Base-by-base conservation (phyloP, 92 coral and sea anemone species). In the Muricea muricata region DNA sequence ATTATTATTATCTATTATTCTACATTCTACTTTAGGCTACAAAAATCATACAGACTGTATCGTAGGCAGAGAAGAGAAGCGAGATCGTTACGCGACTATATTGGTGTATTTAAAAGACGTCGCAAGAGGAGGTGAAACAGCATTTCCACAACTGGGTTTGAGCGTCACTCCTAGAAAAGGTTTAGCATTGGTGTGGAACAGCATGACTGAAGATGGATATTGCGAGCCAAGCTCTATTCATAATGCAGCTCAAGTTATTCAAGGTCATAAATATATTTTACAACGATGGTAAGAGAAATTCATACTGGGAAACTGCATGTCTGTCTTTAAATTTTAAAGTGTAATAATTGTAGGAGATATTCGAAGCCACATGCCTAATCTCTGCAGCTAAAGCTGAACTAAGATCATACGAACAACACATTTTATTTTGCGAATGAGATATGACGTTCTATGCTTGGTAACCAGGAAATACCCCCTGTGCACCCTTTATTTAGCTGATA, bases 181-280 rank as follows among this genome's bases (percentile, higher is more conserved):
- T 10, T 93, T 94, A 29, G 99, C 99, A 0, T 89, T 96, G 21
- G 88, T 96, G 48, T 96, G 99, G 99, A 96, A 96, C 91, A 96
- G 94, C 65, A 96, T 96, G 99, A 91, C 84, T 35, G 56, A 68
- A 1, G 86, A 79, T 52, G 99, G 98, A 7, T 88, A 93, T 46
- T 96, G 99, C 52, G 99, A 96, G 52, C 93, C 97, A 10, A 72
- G 89, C 3, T 96, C 99, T 1, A 65, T 96, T 47, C 99, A 96
- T 84, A 93, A 96, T 85, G 99, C 99, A 14, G 93, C 93, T 1
- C 87, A 89, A 74, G 99, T 96, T 55, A 46, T 80, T 17, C 88
- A 86, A 50, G 99, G 99, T 75, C 98, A 96, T 60, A 96, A 96
- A 75, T 90, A 88, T 61, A 96, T 96, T 75, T 85, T 96, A 73